Conservation (phyloP, 2,113 vertebrate genomes). For the Lophotis ruficrista region DNA sequence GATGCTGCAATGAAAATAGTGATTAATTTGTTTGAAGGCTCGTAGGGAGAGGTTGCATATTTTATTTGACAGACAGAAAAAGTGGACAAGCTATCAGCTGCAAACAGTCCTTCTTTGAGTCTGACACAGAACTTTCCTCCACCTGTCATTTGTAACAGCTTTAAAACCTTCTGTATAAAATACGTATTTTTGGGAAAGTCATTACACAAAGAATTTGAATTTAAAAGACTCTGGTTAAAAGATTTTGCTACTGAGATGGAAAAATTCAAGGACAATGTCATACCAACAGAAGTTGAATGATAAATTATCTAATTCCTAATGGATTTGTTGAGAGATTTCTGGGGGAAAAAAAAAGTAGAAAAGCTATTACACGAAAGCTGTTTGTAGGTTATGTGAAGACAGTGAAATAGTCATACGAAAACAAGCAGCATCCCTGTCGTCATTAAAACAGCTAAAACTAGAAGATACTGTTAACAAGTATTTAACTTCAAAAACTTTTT, state of each 20-base stretch:
- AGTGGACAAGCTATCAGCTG: background rate
- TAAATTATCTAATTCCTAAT: background rate
- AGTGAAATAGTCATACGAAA: background rate
- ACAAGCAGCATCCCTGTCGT: background rate
- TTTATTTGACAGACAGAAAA: background rate
- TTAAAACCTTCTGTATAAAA: background rate
- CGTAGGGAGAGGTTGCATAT: background rate
- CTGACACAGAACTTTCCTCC: background rate
- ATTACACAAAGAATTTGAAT: background rate
- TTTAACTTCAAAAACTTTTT: background rate
- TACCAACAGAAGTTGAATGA: background rate
- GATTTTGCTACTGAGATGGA: background rate
- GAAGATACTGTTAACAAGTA: background rate
- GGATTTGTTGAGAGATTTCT: background rate
- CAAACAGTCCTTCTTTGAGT: background rate
- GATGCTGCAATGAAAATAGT: background rate
- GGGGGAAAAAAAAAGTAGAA: background rate
- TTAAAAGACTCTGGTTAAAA: background rate
- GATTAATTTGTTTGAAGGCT: background rate
- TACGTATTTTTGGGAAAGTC: background rate
- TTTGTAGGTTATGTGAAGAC: background rate
- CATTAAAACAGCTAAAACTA: background rate
- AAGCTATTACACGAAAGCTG: background rate
- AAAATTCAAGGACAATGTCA: background rate
- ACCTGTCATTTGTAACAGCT: background rate